Base-by-base conservation (phyloP, 2,113 vertebrate genomes). In the Potamarius usumacintae region DNA sequence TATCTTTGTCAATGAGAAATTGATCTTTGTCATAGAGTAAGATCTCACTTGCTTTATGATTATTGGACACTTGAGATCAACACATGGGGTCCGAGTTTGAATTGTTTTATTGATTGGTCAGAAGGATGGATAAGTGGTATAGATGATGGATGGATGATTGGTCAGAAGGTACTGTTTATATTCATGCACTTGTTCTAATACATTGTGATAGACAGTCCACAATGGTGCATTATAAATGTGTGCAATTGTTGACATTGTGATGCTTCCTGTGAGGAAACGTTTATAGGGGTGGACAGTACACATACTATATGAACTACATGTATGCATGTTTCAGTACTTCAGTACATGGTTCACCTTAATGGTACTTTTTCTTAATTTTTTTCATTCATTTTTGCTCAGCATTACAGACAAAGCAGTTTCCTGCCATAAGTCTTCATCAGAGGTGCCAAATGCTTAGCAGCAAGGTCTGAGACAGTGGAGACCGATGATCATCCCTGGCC, bases 101-200 rank as follows among this genome's bases (percentile, higher is more conserved):
- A 15, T 7, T 7, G 27, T 80, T 80, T 83, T 85, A 9, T 53
- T 42, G 62, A 83, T 72, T 74, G 69, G 79, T 55, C 69, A 2
- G 76, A 55, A 85, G 82, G 52, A 57, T 48, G 25, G 48, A 84
- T 60, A 78, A 78, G 77, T 69, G 76, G 30, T 10, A 76, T n/a
- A 25, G 27, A 57, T 30, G 17, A 18, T 27, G 53, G 76, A 4
- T 5, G 25, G 25, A 25, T 78, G 6, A 78, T 53, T 77, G 48
- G 10, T 50, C 48, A 50, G 72, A 50, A 7, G 50, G 12, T 79
- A 25, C 27, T 53, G 50, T 27, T 55, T 27, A 55, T 79, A 12
- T 52, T 12, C n/a, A 77, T 48, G 20, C 9, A 0, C 3, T 52
- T 52, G 4, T 52, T 77, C 5, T 53, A 76, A 50, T 72, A 25